Evolutionary conservation across 2,888 invertebrate species (phyloP).

Genomic region (Serripes groenlandicus): DNA sequence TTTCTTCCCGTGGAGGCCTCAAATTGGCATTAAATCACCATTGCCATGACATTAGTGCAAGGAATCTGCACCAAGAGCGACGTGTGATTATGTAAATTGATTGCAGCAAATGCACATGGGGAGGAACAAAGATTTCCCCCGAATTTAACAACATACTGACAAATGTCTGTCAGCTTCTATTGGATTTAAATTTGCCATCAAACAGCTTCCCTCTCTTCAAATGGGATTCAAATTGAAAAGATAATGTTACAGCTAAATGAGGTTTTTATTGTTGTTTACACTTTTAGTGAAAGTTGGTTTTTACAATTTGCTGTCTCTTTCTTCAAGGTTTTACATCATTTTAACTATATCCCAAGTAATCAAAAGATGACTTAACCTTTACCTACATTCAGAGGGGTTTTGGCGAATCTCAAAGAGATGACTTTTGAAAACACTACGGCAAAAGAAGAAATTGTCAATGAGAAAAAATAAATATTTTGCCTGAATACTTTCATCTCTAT

Average conservation of each 20-base stretch:
- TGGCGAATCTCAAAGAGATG: too few relatives aligned
- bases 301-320: too few relatives aligned
- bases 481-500: too few relatives aligned
- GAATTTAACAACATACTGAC: slow-evolving; percentile 61
- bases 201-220: slow-evolving; percentile 34
- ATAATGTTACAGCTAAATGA: slow-evolving; percentile 41
- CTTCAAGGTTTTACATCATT: too few relatives aligned
- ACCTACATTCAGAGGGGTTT: too few relatives aligned
- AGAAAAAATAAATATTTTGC: too few relatives aligned
- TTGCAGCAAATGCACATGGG: slow-evolving; percentile 53
- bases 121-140: slow-evolving; percentile 36
- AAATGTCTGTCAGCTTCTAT: slow-evolving; percentile 58
- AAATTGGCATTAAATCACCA: slow-evolving; percentile 49
- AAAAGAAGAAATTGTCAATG: too few relatives aligned
- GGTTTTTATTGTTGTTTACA: slow-evolving; percentile 46
- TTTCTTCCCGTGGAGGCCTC: slow-evolving; percentile 40
- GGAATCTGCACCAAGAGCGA: slow-evolving; percentile 39
- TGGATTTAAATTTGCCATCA: slow-evolving; percentile 63
- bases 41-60: slow-evolving; percentile 48
- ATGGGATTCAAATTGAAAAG: slow-evolving; percentile 49
- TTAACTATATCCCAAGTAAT: too few relatives aligned
- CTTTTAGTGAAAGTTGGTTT: too few relatives aligned
- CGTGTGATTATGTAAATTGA: slow-evolving; percentile 62
- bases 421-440: too few relatives aligned
- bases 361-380: too few relatives aligned